A percentile compares a stretch with the other conserved stretches of the same genome.
phyloP scores from a whole-genome alignment of 1,140 invertebrate genomes.

The Bathynomus jamesi region DNA sequence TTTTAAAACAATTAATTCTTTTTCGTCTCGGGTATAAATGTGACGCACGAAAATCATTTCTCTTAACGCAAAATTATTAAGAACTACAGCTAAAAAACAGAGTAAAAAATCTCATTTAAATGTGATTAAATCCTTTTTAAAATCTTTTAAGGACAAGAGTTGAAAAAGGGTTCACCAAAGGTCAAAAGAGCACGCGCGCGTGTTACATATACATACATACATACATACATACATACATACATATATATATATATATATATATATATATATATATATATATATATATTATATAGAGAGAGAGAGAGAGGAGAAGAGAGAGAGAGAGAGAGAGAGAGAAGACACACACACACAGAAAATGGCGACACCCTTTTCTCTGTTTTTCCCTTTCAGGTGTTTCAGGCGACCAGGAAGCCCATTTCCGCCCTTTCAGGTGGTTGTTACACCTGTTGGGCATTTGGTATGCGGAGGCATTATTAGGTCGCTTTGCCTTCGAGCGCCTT shows the following conservation, averaged over 20 bases:
- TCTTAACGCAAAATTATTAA: too few relatives aligned
- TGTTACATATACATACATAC: background rate
- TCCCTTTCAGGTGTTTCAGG: background rate
- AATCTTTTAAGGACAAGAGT: too few relatives aligned
- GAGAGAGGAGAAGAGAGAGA: background rate
- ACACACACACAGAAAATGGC: background rate
- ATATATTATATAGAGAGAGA: background rate
- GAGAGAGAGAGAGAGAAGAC: background rate
- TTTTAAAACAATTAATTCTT: too few relatives aligned
- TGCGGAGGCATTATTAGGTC: background rate
- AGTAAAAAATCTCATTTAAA: too few relatives aligned
- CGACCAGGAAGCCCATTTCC: background rate
- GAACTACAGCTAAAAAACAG: too few relatives aligned
- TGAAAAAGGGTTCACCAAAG: too few relatives aligned
- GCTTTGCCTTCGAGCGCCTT: too few relatives aligned
- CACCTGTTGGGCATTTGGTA: background rate
- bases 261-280: conserved; percentile 3
- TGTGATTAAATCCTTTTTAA: too few relatives aligned
- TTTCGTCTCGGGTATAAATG: too few relatives aligned
- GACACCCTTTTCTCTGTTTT: background rate
- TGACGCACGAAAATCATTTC: too few relatives aligned
- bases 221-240: background rate
- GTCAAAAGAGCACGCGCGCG: too few relatives aligned
- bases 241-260: conserved; percentile 3
- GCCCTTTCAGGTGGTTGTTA: background rate